phyloP scores from a whole-genome alignment of 2,888 invertebrate genomes.

The Andrena bicolor region DNA sequence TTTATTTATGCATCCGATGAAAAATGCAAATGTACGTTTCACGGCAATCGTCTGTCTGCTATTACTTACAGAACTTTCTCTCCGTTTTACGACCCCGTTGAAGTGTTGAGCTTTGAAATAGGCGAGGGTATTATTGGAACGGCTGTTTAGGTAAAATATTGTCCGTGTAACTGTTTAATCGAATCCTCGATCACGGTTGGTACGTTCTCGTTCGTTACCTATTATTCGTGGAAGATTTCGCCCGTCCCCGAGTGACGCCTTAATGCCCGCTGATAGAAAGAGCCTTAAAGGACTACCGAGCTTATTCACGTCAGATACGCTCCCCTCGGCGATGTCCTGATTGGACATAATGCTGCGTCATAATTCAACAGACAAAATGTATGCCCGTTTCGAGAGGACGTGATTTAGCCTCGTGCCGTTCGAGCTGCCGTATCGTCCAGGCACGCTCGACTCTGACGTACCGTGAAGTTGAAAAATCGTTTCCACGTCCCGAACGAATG shows the following conservation, averaged over 20 bases:
- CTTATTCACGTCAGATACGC: slow-evolving; percentile 51
- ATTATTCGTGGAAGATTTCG: slow-evolving; percentile 28
- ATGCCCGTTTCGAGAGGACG: slow-evolving; percentile 60
- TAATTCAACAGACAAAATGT: slow-evolving; percentile 63
- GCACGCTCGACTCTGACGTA: neutral
- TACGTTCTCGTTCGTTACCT: slow-evolving; percentile 7
- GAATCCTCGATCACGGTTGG: neutral
- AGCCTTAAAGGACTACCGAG: slow-evolving; percentile 45
- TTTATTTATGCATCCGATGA: slow-evolving; percentile 12
- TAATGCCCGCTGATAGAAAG: slow-evolving; percentile 42
- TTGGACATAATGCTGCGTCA: slow-evolving; percentile 69
- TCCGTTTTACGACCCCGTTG: slow-evolving; percentile 25
- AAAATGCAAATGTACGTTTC: slow-evolving; percentile 18
- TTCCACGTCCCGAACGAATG: neutral
- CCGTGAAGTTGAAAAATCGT: slow-evolving; percentile 22
- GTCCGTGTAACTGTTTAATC: neutral
- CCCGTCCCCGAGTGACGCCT: slow-evolving; percentile 18
- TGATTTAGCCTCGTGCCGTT: slow-evolving; percentile 48
- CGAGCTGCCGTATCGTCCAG: slow-evolving; percentile 32
- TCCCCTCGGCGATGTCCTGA: slow-evolving; percentile 54
- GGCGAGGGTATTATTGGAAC: neutral
- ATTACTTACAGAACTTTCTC: slow-evolving; percentile 45
- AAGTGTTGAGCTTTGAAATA: slow-evolving; percentile 30
- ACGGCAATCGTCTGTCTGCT: neutral
- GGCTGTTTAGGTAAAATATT: neutral